A percentile compares a stretch with the other conserved stretches of the same genome.
Conservation (phyloP, 2,797 vertebrate genomes). For the Sorex maritimensis region DNA sequence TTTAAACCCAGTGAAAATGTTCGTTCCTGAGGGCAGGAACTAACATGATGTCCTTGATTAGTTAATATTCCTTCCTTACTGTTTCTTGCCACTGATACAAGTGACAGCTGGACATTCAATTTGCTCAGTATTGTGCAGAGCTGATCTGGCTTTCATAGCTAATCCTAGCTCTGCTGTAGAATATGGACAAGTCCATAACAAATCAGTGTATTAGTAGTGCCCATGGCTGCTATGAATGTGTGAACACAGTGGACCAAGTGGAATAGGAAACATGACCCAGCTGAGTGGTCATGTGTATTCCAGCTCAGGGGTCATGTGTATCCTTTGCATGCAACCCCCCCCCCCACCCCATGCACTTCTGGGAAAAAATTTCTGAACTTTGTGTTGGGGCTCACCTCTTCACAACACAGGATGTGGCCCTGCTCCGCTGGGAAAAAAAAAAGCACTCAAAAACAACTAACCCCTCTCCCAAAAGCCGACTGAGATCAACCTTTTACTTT, state of each 20-base stretch:
- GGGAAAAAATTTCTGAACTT: too few relatives aligned
- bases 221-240: background rate
- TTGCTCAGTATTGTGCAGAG: background rate
- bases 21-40: background rate
- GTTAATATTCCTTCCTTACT: background rate
- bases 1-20: slow-evolving; percentile 52
- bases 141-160: background rate
- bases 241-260: background rate
- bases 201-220: background rate
- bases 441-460: background rate
- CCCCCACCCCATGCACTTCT: too few relatives aligned
- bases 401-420: too few relatives aligned
- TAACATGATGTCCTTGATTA: background rate
- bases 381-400: too few relatives aligned
- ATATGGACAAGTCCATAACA: background rate
- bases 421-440: too few relatives aligned
- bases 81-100: background rate
- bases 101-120: background rate
- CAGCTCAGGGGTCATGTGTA: too few relatives aligned
- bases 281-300: too few relatives aligned
- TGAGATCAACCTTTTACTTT: background rate
- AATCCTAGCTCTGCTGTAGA: too few relatives aligned
- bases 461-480: background rate
- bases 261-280: too few relatives aligned
- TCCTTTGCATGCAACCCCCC: too few relatives aligned